These are phyloP conservation scores for Nannoperca obscura DNA, from an alignment of 2,797 vertebrate species.

Conservation along the genomic window DNA sequence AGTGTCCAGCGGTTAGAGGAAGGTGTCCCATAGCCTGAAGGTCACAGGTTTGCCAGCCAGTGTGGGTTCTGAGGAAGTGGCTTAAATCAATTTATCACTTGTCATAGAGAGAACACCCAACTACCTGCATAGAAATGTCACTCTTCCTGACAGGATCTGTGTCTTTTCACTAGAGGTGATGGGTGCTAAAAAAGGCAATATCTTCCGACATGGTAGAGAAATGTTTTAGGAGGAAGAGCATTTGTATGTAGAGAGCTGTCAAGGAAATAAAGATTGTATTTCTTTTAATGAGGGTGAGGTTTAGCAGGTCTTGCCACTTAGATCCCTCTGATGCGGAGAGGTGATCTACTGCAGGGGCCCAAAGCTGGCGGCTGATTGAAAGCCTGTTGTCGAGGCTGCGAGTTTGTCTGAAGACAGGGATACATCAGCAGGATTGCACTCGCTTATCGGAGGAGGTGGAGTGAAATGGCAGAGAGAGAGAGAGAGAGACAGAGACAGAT, in stretches of 20 bases:
- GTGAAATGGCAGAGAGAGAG: conserved; percentile 45
- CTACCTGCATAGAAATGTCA: conserved; percentile 6
- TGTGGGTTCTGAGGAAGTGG: conserved; percentile 11
- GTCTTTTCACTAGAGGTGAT: conserved; percentile 14
- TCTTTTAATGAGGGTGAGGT: conserved; percentile 65
- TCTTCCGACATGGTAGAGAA: conserved; percentile 8
- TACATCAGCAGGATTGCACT: conserved; percentile 68
- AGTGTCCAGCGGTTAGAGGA: conserved; percentile 40
- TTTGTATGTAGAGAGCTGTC: conserved; percentile 31
- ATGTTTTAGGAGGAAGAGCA: conserved; percentile 41
- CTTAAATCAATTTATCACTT: conserved; percentile 28
- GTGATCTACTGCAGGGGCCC: conserved; percentile 65
- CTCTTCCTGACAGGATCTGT: conserved; percentile 1
- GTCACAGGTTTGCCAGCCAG: conserved; percentile 46
- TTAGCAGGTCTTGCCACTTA: conserved; percentile 39
- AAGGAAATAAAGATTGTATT: conserved; percentile 55
- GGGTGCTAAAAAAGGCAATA: neutral
- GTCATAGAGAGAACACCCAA: neutral
- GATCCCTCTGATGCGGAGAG: conserved; percentile 52
- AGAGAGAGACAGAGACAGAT: conserved; percentile 31
- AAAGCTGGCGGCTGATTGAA: conserved; percentile 59
- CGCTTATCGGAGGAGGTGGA: conserved; percentile 55
- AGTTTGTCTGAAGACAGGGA: conserved; percentile 60
- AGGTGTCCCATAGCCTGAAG: conserved; percentile 54
- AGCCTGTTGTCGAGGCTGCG: conserved; percentile 29